Conservation (phyloP, 2,113 vertebrate species). For the Cynocephalus volans region DNA sequence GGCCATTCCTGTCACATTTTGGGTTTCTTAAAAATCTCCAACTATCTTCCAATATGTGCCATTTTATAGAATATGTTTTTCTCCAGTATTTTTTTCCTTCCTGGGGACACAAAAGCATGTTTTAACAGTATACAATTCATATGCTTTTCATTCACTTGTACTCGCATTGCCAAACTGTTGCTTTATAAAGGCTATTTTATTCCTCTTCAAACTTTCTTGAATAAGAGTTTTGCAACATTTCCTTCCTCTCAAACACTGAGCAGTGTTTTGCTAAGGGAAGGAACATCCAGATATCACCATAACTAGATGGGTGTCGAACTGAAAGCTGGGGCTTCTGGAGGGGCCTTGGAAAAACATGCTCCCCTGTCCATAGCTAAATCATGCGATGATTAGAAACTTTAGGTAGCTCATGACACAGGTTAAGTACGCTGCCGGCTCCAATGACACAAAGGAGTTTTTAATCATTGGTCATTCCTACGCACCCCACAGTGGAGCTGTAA, state of each 20-base stretch:
- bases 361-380: background rate
- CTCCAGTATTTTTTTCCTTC: conserved; percentile 53
- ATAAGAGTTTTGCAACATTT: conserved; percentile 36
- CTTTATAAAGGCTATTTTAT: conserved; percentile 55
- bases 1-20: conserved; percentile 55
- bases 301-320: background rate
- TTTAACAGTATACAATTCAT: conserved; percentile 23
- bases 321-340: background rate
- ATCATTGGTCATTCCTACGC: background rate
- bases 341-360: background rate
- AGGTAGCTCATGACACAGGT: background rate
- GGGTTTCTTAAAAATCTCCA: conserved; percentile 64
- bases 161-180: conserved; percentile 41
- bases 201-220: conserved; percentile 18
- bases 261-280: conserved; percentile 41
- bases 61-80: conserved; percentile 59
- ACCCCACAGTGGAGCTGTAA: background rate
- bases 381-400: background rate
- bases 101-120: conserved; percentile 45
- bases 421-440: background rate
- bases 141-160: conserved; percentile 66
- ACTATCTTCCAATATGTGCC: conserved; percentile 44
- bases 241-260: conserved; percentile 19
- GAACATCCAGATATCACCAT: background rate
- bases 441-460: background rate